phyloP scores from a whole-genome alignment of 2,797 vertebrate species.

The Lepilemur septentrionalis region DNA sequence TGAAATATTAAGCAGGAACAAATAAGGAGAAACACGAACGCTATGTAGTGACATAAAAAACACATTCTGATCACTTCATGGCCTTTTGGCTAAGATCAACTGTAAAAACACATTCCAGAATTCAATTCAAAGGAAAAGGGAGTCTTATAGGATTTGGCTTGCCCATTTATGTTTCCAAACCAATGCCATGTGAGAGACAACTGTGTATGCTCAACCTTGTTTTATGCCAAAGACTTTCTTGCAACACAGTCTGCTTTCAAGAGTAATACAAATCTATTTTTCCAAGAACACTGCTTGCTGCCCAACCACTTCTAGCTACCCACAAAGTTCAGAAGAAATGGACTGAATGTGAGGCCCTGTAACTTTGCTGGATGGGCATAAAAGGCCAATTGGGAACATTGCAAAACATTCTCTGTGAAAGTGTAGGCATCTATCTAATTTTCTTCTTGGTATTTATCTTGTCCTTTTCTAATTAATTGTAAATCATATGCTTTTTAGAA shows the following conservation, averaged over 20 bases:
- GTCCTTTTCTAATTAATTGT: not conserved
- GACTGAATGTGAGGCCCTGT: not conserved
- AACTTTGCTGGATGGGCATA: not conserved
- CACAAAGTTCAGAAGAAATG: slow-evolving; percentile 37
- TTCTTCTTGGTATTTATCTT: not conserved
- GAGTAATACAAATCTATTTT: slow-evolving; percentile 60
- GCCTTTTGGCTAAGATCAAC: not conserved
- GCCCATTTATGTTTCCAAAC: slow-evolving; percentile 64
- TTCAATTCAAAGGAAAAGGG: slow-evolving; percentile 50
- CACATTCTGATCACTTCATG: not conserved
- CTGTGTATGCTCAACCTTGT: slow-evolving; percentile 38
- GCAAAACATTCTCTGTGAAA: not conserved
- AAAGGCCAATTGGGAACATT: not conserved
- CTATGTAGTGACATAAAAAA: not conserved
- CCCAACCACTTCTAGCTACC: slow-evolving; percentile 37
- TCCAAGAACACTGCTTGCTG: slow-evolving; percentile 48
- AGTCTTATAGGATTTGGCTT: slow-evolving; percentile 33
- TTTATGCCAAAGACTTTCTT: slow-evolving; percentile 65
- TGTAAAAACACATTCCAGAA: slow-evolving; percentile 13
- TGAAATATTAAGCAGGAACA: slow-evolving; percentile 33
- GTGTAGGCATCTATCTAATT: not conserved
- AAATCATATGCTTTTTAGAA: slow-evolving; percentile 2
- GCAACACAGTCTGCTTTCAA: slow-evolving; percentile 58
- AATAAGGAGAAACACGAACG: slow-evolving; percentile 36
- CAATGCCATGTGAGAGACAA: slow-evolving; percentile 54